phyloP scores from a whole-genome alignment of 2,888 invertebrate genomes.

The Scaptomyza polygonia region DNA sequence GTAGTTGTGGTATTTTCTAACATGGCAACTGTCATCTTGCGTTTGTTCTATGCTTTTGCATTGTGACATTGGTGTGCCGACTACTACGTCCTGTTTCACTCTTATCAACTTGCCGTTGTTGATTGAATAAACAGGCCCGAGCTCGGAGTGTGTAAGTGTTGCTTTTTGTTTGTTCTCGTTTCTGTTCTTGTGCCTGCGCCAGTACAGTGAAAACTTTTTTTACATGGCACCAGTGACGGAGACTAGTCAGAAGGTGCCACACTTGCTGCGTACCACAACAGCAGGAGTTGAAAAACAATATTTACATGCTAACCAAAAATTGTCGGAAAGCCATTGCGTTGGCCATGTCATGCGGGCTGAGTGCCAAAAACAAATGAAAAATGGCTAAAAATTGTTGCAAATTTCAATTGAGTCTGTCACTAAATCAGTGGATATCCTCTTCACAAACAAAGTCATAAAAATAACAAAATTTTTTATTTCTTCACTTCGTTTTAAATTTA shows the following conservation, averaged over 20 bases:
- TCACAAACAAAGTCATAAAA: conserved; percentile 38
- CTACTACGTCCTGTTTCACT: conserved; percentile 31
- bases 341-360: conserved; percentile 29
- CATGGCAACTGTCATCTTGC: conserved; percentile 77
- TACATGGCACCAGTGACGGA: conserved; percentile 41
- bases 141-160: conserved; percentile 25
- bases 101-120: conserved; percentile 65
- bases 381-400: conserved; percentile 39
- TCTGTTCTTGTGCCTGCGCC: conserved; percentile 11
- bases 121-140: conserved; percentile 73
- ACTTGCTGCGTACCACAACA: conserved; percentile 38
- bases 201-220: conserved; percentile 43
- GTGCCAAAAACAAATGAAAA: conserved; percentile 42
- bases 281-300: conserved; percentile 69
- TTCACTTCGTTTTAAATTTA: conserved; percentile 12
- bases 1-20: conserved; percentile 65
- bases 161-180: conserved; percentile 37
- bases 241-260: conserved; percentile 12
- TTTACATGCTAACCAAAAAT: conserved; percentile 61
- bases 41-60: conserved; percentile 73
- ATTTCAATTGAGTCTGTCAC: conserved; percentile 48
- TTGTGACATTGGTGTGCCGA: conserved; percentile 59
- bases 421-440: conserved; percentile 45
- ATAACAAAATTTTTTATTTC: conserved; percentile 14
- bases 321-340: conserved; percentile 41